These are phyloP conservation scores for Ceratina australensis DNA, from an alignment of 1,140 invertebrate genomes.

Conservation along the genomic window DNA sequence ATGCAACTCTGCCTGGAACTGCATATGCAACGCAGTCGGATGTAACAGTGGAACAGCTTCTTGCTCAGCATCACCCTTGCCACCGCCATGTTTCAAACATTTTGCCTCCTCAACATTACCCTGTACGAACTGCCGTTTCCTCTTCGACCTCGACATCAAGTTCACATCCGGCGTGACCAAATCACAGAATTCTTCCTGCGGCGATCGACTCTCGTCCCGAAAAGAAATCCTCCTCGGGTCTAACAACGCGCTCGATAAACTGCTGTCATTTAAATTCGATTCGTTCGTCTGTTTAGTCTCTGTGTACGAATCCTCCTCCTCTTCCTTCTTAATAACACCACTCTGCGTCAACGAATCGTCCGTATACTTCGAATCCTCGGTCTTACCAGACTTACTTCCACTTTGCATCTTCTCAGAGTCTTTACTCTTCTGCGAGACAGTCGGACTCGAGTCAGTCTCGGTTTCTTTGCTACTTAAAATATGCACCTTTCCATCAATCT, in stretches of 20 bases:
- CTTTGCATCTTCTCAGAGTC: slow-evolving; percentile 51
- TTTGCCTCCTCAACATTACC: slow-evolving; percentile 56
- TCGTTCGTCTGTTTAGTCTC: slow-evolving; percentile 55
- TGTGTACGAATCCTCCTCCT: slow-evolving; percentile 51
- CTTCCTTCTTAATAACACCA: slow-evolving; percentile 42
- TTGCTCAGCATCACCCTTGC: slow-evolving; percentile 41
- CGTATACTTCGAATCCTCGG: slow-evolving; percentile 48
- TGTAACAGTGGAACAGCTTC: slow-evolving; percentile 65
- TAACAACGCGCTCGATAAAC: slow-evolving; percentile 65
- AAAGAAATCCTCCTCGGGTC: slow-evolving; percentile 76
- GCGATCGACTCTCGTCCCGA: slow-evolving; percentile 68
- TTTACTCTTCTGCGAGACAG: slow-evolving; percentile 58
- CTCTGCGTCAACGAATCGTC: slow-evolving; percentile 52
- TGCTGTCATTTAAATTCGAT: slow-evolving; percentile 60
- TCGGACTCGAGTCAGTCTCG: slow-evolving; percentile 59
- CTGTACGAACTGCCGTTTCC: slow-evolving; percentile 65
- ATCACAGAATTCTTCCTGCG: slow-evolving; percentile 73
- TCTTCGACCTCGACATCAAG: slow-evolving; percentile 70
- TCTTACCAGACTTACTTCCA: slow-evolving; percentile 36
- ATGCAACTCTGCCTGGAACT: slow-evolving; percentile 77
- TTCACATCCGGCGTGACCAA: slow-evolving; percentile 74
- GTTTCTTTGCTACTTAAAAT: slow-evolving; percentile 61
- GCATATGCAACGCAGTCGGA: slow-evolving; percentile 76
- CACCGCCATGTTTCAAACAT: slow-evolving; percentile 39
- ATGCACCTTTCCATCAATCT: slow-evolving; percentile 62